Conservation (phyloP, 2,888 invertebrate genomes). For the Lasioglossum zephyrum region DNA sequence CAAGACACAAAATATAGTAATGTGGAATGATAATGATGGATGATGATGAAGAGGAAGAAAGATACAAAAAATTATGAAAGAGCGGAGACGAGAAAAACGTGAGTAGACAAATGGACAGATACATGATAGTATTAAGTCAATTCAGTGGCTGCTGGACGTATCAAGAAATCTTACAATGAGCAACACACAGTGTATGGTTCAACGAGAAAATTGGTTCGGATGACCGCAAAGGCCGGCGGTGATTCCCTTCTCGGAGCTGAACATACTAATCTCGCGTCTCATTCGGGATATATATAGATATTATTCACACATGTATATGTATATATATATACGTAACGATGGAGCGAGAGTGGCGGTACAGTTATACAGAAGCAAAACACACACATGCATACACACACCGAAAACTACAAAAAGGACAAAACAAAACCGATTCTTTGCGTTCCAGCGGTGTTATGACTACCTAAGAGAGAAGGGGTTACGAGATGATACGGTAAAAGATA, state of each 20-base stretch:
- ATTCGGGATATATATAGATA: constrained; percentile 34
- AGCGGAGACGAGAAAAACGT: constrained; percentile 50
- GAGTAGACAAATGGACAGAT: constrained; percentile 66
- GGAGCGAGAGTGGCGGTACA: constrained; percentile 19
- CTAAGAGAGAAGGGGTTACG: constrained; percentile 61
- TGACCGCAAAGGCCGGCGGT: constrained; percentile 73
- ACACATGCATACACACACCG: not conserved
- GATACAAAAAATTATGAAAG: constrained; percentile 11
- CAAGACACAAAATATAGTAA: constrained; percentile 69
- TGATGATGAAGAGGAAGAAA: constrained; percentile 41
- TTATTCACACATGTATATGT: not conserved
- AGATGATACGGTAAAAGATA: constrained; percentile 72
- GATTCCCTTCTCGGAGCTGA: constrained; percentile 42
- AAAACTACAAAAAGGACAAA: not conserved
- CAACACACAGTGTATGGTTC: constrained; percentile 57
- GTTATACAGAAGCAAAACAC: constrained; percentile 33
- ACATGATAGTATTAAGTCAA: constrained; percentile 80
- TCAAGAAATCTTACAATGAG: constrained; percentile 59
- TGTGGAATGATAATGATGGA: constrained; percentile 50
- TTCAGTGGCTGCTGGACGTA: constrained; percentile 73
- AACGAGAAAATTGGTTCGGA: constrained; percentile 48
- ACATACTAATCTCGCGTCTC: constrained; percentile 42
- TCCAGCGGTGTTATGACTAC: constrained; percentile 65
- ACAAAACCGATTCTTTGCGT: constrained; percentile 57
- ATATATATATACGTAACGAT: constrained; percentile 34